These are phyloP conservation scores for Antitype chi DNA, from an alignment of 2,888 invertebrate species.

Conservation along the genomic window DNA sequence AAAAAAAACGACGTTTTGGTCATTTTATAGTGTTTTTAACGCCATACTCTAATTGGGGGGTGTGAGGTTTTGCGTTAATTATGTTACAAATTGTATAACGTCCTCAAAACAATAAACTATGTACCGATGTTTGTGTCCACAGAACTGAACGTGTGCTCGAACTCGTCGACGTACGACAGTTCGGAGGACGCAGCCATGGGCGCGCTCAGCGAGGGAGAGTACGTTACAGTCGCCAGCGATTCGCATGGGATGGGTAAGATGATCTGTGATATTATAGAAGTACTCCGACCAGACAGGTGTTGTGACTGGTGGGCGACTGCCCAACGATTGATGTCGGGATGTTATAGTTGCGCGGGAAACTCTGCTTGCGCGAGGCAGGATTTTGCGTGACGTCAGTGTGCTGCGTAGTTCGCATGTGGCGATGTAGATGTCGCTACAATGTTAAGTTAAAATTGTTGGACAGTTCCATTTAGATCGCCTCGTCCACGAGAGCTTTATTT, in stretches of 20 bases:
- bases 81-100: neutral
- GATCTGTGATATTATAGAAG: neutral
- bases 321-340: too few species aligned
- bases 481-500: neutral
- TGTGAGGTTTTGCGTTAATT: too few species aligned
- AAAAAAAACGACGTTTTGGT: too few species aligned
- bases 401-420: too few species aligned
- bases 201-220: conserved; percentile 91
- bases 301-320: too few species aligned
- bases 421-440: too few species aligned
- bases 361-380: too few species aligned
- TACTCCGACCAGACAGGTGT: too few species aligned
- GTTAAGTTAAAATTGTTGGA: neutral
- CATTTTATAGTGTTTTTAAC: too few species aligned
- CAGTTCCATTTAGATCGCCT: neutral
- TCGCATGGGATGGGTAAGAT: conserved; percentile 84
- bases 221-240: conserved; percentile 84
- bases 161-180: conserved; percentile 92
- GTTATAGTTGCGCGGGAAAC: too few species aligned
- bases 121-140: conserved; percentile 46
- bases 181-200: conserved; percentile 91
- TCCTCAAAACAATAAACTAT: neutral
- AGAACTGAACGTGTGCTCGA: conserved; percentile 91
- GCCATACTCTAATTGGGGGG: too few species aligned
- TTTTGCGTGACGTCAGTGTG: too few species aligned